Base-by-base conservation (phyloP, 2,888 invertebrate genomes). In the Aspidapion aeneum region DNA sequence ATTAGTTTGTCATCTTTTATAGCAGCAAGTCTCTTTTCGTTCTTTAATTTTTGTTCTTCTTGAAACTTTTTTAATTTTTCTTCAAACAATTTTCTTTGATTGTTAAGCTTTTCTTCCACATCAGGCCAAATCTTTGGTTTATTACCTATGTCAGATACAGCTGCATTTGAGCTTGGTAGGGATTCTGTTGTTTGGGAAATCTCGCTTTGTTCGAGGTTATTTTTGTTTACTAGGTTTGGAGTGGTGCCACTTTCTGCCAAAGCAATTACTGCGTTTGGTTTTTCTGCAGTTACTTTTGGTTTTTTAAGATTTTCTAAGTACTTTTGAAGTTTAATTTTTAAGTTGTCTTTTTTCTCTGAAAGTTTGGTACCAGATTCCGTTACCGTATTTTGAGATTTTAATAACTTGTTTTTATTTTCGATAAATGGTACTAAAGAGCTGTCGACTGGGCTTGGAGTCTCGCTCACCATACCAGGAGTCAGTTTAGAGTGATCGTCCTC, bases 401-500 rank as follows among this genome's bases (percentile, higher is more conserved):
- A n/a, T n/a, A n/a, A n/a, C n/a, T n/a, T n/a, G n/a, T n/a, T n/a
- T n/a, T n/a, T n/a, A n/a, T n/a, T n/a, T n/a, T n/a, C n/a, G n/a
- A n/a, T n/a, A n/a, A n/a, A n/a, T n/a, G n/a, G n/a, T n/a, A n/a
- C n/a, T n/a, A n/a, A n/a, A n/a, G n/a, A n/a, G n/a, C n/a, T n/a
- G n/a, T n/a, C n/a, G n/a, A n/a, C n/a, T n/a, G n/a, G n/a, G n/a
- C n/a, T n/a, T n/a, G n/a, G n/a, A n/a, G n/a, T n/a, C n/a, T n/a
- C n/a, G 1, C 3, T 21, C 2, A 66, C 63, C 2, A 64, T 48
- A 17, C 52, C 58, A 58, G 60, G 63, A 1, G 64, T 64, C n/a
- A 57, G 49, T 16, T 58, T 61, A 16, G 66, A 66, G 55, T 66
- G 64, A 16, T 62, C 62, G 51, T 64, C 62, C 35, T 18, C 48